A percentile compares a stretch with the other conserved stretches of the same genome.
phyloP scores from a whole-genome alignment of 2,113 vertebrate species.

The Melanerpes formicivorus region DNA sequence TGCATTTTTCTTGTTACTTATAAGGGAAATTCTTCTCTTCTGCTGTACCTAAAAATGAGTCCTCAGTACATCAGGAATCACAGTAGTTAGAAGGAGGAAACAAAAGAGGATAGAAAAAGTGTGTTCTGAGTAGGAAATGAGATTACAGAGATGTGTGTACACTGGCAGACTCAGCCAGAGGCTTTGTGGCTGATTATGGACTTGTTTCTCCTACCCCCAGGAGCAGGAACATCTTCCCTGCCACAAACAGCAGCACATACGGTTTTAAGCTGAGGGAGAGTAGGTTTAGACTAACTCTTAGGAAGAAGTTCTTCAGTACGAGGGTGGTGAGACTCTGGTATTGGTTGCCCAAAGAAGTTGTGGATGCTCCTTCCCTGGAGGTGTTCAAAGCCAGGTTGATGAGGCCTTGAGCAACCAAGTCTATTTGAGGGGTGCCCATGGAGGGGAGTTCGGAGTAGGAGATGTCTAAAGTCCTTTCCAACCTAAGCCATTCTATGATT shows the following conservation, averaged over 20 bases:
- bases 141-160: background rate
- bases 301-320: no score
- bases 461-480: no score
- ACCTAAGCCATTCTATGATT: no score
- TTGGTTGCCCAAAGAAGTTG: no score
- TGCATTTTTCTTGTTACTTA: background rate
- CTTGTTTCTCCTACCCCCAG: background rate
- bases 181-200: background rate
- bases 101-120: background rate
- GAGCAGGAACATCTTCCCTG: constrained; percentile 8
- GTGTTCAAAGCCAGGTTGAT: no score
- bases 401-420: no score
- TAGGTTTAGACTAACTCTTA: no score
- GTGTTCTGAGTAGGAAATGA: background rate
- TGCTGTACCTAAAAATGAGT: background rate
- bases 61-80: background rate
- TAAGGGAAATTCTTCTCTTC: background rate
- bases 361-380: no score
- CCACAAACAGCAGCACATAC: background rate
- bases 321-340: no score
- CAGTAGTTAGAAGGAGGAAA: background rate
- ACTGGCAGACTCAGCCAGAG: background rate
- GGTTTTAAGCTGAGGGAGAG: no score
- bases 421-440: no score
- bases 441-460: no score